phyloP scores from a whole-genome alignment of 2,113 vertebrate species.

The Ageneiosus marmoratus region DNA sequence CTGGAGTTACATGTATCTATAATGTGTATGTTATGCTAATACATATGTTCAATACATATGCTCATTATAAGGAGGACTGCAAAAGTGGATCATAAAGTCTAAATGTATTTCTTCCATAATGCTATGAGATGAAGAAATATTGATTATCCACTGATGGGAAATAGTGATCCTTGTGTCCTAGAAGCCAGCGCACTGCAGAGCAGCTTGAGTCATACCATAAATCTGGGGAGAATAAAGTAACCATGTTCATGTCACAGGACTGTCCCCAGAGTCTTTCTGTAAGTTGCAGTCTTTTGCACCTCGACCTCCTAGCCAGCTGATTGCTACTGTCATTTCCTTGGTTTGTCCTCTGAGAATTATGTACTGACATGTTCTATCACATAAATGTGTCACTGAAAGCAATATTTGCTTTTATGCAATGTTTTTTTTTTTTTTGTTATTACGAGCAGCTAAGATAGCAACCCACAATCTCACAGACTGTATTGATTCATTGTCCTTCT shows the following conservation, averaged over 20 bases:
- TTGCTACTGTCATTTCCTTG: constrained; percentile 35
- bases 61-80: not conserved
- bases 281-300: constrained; percentile 3
- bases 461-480: constrained; percentile 60
- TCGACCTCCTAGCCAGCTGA: constrained; percentile 20
- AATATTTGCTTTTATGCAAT: constrained; percentile 69
- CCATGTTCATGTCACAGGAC: not conserved
- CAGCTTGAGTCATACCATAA: constrained; percentile 29
- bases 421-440: constrained; percentile 71
- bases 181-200: not conserved
- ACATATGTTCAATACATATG: not conserved
- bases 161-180: not conserved
- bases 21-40: constrained; percentile 1
- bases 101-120: not conserved
- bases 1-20: constrained; percentile 18
- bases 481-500: constrained; percentile 70
- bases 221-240: constrained; percentile 29
- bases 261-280: constrained; percentile 13
- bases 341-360: constrained; percentile 29
- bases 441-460: constrained; percentile 63
- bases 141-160: not conserved
- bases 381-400: constrained; percentile 42
- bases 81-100: not conserved
- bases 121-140: constrained; percentile 15
- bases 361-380: constrained; percentile 16